Base-by-base conservation (phyloP, 1,140 invertebrate species). In the Melanaphis sacchari region DNA sequence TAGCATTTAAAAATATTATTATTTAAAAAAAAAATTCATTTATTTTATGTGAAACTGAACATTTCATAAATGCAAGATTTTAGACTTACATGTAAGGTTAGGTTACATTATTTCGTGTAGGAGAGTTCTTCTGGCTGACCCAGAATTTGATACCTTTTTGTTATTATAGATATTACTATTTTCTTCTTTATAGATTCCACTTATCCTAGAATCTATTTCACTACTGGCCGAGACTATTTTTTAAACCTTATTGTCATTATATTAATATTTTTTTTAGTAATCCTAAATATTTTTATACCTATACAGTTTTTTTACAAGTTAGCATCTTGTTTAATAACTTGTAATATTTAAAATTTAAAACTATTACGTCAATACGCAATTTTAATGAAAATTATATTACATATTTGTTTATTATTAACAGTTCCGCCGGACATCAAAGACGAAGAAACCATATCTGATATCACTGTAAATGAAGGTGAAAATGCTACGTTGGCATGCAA, bases 401-500 rank as follows among this genome's bases (percentile, higher is more conserved):
- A 24, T 15, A 66, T 43, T 87, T 82, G 93, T 93, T 15, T 94
- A 92, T 85, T 94, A 66, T 96, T 96, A 24, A 26, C 95, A 97
- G 96, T 96, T 41, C 96, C 96, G 31, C 96, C 96, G 85, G 96
- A 96, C 95, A 97, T 97, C 94, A 95, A 96, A 93, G 96, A 96
- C 94, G 95, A 95, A 38, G 96, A 96, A 94, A 96, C 96, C 15
- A 96, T 96, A 94, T 95, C 95, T 43, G 97, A 97, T 94, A 95
- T 97, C 41, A 96, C 96, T 94, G 96, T 96, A 36, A 94, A 95
- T 89, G 97, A 97, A 95, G 97, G 96, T 66, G 96, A 97, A 91
- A 97, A 97, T 94, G 96, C 96, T 21, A 97, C 96, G 15, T 95
- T 97, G 90, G 95, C 95, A 43, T 97, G 97, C 94, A 96, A 96